Evolutionary conservation across 2,797 vertebrate genomes (phyloP).

Genomic region (Poecile montanus): DNA sequence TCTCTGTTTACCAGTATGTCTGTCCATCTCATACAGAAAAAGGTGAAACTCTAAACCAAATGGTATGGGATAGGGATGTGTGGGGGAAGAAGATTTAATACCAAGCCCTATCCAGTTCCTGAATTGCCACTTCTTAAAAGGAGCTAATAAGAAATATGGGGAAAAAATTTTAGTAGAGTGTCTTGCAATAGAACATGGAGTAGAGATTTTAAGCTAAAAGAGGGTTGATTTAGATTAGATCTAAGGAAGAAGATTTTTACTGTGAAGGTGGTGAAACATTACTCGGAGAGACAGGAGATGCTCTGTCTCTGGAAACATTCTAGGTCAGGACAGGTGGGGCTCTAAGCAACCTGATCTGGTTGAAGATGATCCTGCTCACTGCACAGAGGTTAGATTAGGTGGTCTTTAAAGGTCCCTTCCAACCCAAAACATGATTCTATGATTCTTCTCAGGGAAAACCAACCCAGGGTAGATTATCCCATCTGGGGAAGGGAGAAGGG

Average conservation of each 20-base stretch:
- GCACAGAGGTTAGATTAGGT: neutral
- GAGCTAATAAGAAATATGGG: neutral
- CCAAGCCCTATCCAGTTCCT: neutral
- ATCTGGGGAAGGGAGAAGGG: neutral
- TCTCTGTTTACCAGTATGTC: neutral
- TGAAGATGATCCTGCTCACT: neutral
- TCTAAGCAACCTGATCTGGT: neutral
- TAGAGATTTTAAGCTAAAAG: neutral
- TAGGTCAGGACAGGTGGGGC: neutral
- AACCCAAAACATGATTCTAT: neutral
- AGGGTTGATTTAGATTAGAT: neutral
- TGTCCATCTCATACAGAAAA: neutral
- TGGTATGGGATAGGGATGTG: neutral
- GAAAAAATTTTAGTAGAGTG: neutral
- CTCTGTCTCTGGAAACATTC: neutral
- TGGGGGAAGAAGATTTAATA: neutral
- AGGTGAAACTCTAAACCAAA: neutral
- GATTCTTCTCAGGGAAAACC: neutral
- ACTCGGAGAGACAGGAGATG: neutral
- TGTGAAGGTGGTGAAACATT: neutral
- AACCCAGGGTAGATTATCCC: neutral
- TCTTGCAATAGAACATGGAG: neutral
- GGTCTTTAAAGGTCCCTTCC: neutral
- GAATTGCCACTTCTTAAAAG: neutral
- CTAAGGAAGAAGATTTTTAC: neutral